These are phyloP conservation scores for Neostethus bicornis DNA, from an alignment of 2,797 vertebrate species.

Conservation along the genomic window DNA sequence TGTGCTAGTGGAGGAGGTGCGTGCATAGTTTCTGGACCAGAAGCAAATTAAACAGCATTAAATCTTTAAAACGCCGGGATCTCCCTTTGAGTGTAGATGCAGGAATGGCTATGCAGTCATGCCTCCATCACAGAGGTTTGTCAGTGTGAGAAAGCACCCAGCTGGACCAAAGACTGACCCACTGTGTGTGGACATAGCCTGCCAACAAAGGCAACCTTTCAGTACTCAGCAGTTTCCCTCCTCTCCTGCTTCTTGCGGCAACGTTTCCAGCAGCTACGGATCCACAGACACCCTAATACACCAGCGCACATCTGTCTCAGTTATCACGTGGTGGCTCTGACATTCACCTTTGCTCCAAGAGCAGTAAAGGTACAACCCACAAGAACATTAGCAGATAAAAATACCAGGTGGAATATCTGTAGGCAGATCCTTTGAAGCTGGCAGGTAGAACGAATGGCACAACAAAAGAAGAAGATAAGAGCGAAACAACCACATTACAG, in stretches of 20 bases:
- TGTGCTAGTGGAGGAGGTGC: background rate
- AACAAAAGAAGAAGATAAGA: conserved; percentile 17
- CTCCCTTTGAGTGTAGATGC: conserved; percentile 57
- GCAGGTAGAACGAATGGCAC: conserved; percentile 19
- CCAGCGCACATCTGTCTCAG: conserved; percentile 30
- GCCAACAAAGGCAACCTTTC: conserved; percentile 80
- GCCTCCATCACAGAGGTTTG: conserved; percentile 69
- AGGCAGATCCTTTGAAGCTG: conserved; percentile 1
- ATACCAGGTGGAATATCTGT: conserved; percentile 4
- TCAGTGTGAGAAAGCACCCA: conserved; percentile 71
- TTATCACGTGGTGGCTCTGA: conserved; percentile 52
- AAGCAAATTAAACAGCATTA: conserved; percentile 27
- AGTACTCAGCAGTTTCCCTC: conserved; percentile 54
- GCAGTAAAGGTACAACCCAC: conserved; percentile 39
- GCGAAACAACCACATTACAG: conserved; percentile 22
- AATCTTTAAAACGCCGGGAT: conserved; percentile 62
- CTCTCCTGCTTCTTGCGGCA: conserved; percentile 54
- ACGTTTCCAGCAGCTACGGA: conserved; percentile 50
- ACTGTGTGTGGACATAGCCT: conserved; percentile 71
- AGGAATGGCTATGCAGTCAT: conserved; percentile 54
- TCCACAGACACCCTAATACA: conserved; percentile 28
- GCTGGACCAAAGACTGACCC: conserved; percentile 73
- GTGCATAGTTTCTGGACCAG: conserved; percentile 7
- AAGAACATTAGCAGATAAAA: conserved; percentile 29
- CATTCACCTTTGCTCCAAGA: conserved; percentile 70